phyloP scores from a whole-genome alignment of 2,797 vertebrate genomes.

The Lacerta viridis region DNA sequence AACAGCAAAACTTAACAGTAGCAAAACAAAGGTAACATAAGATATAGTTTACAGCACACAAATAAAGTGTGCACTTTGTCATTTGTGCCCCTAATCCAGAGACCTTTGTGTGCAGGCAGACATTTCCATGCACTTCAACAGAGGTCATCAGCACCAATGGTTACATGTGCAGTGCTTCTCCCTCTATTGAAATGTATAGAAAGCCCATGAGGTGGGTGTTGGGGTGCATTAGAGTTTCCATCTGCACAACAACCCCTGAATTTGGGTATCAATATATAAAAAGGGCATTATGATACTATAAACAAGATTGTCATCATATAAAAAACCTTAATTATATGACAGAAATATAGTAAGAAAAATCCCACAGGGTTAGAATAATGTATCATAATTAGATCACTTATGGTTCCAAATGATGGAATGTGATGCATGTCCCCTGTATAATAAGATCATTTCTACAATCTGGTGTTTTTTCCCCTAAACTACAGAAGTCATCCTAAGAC shows the following conservation, averaged over 20 bases:
- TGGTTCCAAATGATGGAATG: neutral
- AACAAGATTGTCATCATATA: constrained; percentile 24
- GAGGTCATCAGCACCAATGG: neutral
- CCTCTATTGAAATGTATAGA: neutral
- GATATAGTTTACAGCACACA: neutral
- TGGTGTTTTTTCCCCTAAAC: constrained; percentile 23
- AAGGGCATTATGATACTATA: constrained; percentile 26
- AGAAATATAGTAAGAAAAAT: constrained; percentile 21
- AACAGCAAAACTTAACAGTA: constrained; percentile 46
- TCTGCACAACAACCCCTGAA: constrained; percentile 18
- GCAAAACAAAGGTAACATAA: constrained; percentile 30
- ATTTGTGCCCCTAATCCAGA: constrained; percentile 10
- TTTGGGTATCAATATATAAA: constrained; percentile 12
- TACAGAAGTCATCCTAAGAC: constrained; percentile 36
- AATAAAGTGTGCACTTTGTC: constrained; percentile 8
- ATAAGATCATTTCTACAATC: neutral
- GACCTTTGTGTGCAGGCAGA: neutral
- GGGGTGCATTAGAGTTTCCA: neutral
- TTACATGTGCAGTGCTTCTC: neutral
- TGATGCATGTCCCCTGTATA: neutral
- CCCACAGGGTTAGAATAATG: neutral
- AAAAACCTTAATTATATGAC: constrained; percentile 13
- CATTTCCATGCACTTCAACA: neutral
- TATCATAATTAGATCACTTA: constrained; percentile 3
- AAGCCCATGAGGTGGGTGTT: neutral